Base-by-base conservation (phyloP, 2,888 invertebrate species). In the Nemapogon koenigi region DNA sequence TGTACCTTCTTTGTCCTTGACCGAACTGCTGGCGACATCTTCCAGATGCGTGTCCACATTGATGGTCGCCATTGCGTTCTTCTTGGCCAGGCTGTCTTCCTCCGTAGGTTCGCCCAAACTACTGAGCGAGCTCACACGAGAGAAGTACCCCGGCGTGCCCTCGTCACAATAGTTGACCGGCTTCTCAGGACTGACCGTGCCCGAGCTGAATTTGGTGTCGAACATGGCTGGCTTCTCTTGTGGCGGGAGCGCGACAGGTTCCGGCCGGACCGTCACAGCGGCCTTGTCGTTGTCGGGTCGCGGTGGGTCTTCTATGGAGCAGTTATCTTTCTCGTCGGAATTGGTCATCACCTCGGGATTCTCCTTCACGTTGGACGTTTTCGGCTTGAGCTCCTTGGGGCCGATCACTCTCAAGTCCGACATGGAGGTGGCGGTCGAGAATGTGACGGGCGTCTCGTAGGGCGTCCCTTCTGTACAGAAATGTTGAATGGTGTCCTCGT, bases 401-500 rank as follows among this genome's bases (percentile, higher is more conserved):
- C 79, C 75, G 35, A 78, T 73, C 6, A 83, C 71, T 11, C 89
- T 76, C 19, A 96, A 76, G 66, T 96, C 95, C 0, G 90, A 91
- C 80, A 94, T 88, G 0, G 94, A 94, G 0, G 94, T 94, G 0
- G 94, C 91, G 4, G 90, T 93, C 0, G 95, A 95, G 61, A 95
- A 90, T 49, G 88, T 88, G 43, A 86, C 83, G 0, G 88, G 88
- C 1, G 89, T 89, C 61, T 89, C 87, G 52, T 90, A 88, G 0
- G 91, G 91, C 1, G 96, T 95, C 16, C 91, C 95, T 70, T 96
- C 96, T 0, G 95, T 95, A 53, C 90, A 93, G 61, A 94, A 96
- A 37, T 93, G 94, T 62, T 91, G 91, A 3, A 94, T 84, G 0
- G 92, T 90, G 55, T 96, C 95, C 45, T 90, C 90, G 49, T 87